A percentile compares a stretch with the other conserved stretches of the same genome.
Evolutionary conservation across 2,888 invertebrate species (phyloP).

Genomic region (Xestia c-nigrum): DNA sequence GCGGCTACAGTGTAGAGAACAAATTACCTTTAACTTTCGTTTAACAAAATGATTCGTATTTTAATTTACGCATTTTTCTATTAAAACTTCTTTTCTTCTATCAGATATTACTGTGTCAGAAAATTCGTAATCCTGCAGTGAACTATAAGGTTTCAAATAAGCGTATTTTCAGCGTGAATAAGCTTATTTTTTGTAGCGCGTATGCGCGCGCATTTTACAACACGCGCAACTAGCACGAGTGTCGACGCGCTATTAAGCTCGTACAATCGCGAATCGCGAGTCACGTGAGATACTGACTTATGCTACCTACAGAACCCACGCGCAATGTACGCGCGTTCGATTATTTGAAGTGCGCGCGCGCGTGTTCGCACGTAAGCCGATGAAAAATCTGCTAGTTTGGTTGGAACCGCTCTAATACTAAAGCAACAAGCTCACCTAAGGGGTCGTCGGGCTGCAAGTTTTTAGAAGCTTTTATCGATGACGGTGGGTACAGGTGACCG

Average conservation of each 20-base stretch:
- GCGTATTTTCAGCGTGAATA: not conserved
- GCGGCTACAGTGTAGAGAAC: not conserved
- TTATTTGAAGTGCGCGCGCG: not conserved
- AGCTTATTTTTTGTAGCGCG: not conserved
- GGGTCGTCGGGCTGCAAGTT: conserved; percentile 89
- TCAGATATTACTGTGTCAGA: not conserved
- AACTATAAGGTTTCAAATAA: not conserved
- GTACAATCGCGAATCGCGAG: not conserved
- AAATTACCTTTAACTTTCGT: not conserved
- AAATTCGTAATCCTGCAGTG: not conserved
- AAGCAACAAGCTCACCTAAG: conserved; percentile 82
- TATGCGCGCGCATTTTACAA: not conserved
- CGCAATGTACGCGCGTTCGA: not conserved
- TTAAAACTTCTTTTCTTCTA: not conserved
- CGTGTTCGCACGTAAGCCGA: not conserved
- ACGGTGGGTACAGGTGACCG: conserved; percentile 82
- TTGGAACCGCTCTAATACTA: not conserved
- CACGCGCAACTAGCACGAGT: too few species aligned
- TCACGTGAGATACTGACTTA: not conserved
- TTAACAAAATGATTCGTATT: not conserved
- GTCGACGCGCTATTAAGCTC: not conserved
- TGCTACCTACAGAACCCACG: not conserved
- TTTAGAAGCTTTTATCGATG: conserved; percentile 83
- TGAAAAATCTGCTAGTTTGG: not conserved
- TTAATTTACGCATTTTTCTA: not conserved